Evolutionary conservation across 2,888 invertebrate genomes (phyloP), one percentile per base, ranked within the genome.

Genomic region (Panzeria rudis): DNA sequence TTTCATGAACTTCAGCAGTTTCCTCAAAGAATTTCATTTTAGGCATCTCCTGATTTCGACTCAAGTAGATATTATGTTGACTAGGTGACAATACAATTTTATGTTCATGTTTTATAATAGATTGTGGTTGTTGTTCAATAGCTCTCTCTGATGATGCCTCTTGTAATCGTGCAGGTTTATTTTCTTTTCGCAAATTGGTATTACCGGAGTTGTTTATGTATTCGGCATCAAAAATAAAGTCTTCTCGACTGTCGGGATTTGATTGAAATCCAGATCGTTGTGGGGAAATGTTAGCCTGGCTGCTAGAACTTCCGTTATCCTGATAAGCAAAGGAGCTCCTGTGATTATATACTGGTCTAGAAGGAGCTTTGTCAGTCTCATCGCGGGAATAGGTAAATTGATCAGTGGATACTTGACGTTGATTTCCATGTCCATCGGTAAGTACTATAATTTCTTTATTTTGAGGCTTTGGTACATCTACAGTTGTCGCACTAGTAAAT

Each of bases 31-130:
- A 87, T 62, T 85, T 72, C 0, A 80, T 72, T 59, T 83, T 50
- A 2, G 84, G 86, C 8, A 76, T 62, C 0, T 85, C 86, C 38
- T 86, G 78, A 52, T 79, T 76, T 5, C 82, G 78, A 3, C 88
- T 88, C 54, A 92, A 68, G 20, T 90, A 91, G 3, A 92, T 91
- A 15, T 90, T 91, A 61, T 92, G 92, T 78, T 91, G 91, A 0
- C 90, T 87, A 9, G 91, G 91, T 1, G 91, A 90, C 56, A 90
- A 61, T 5, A 89, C 89, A 47, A 91, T 88, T 88, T 91, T 91
- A 83, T 89, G 91, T 71, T 90, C 90, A 52, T 91, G 91, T 73
- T 90, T 89, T 69, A 90, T 88, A 52, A 88, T 56, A 61, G 82
- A 83, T 72, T 9, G 78, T 25, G 11, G 44, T 66, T 75, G 77